Base-by-base conservation (phyloP, 2,113 vertebrate species). In the Malurus melanocephalus region DNA sequence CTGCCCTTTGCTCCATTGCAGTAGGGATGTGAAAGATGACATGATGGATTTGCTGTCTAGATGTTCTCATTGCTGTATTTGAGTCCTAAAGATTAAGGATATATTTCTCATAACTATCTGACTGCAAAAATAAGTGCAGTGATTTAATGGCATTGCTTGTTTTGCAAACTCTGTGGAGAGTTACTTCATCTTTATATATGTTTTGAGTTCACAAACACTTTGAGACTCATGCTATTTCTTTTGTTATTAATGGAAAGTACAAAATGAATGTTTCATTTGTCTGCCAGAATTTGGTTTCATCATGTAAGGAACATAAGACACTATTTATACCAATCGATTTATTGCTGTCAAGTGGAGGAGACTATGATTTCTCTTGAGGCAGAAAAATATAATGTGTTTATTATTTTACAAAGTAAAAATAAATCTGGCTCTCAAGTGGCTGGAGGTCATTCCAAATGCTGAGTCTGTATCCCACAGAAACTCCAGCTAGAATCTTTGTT, bases 141-240 rank as follows among this genome's bases (percentile, higher is more conserved):
- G 66, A 75, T 64, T 59, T 55, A 83, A 69, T 74, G 45, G 19
- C 28, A 33, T 13, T 68, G 43, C 30, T 77, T 32, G 23, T 64
- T 66, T 86, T 51, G 26, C 12, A 43, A 55, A 52, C 23, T 79
- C n/a, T 61, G 0, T 0, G 0, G 35, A 73, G 33, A 55, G 9
- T 62, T 21, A 38, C 22, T 78, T 80, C 7, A 27, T 76, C 19
- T 59, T 76, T 73, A 46, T n/a, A 1, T 43, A 8, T 18, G 11
- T 43, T 84, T 72, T 68, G 24, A 48, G 32, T 90, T 83, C 32
- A 20, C 15, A 45, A 21, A 43, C 19, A 42, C 72, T 55, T 85
- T 17, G 27, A 80, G 45, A 62, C 26, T 60, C 4, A 2, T 69
- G 48, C 67, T 55, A 24, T 27, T 61, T 81, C 22, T 89, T 74